phyloP scores from a whole-genome alignment of 2,113 vertebrate genomes.

The Melanerpes formicivorus region DNA sequence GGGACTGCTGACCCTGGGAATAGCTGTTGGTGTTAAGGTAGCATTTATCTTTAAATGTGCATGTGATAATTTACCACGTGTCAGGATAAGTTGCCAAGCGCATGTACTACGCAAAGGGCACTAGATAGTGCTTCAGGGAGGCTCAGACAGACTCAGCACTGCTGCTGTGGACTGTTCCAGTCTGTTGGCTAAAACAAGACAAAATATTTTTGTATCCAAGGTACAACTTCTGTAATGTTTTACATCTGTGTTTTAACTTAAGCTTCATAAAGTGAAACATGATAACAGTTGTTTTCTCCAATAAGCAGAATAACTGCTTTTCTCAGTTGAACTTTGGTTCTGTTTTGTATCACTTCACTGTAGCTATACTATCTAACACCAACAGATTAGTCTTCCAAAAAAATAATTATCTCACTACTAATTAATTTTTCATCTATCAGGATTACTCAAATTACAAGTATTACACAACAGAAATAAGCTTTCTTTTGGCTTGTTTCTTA shows the following conservation, averaged over 20 bases:
- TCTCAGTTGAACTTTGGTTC: background rate
- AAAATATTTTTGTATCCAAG: background rate
- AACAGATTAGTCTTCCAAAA: background rate
- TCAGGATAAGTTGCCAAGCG: background rate
- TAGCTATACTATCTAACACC: background rate
- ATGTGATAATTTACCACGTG: slow-evolving; percentile 21
- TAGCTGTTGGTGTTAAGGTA: background rate
- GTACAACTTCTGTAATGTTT: background rate
- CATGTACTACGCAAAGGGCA: slow-evolving; percentile 5
- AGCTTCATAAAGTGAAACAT: background rate
- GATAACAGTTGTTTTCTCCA: background rate
- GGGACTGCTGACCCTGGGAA: background rate
- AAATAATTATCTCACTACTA: background rate
- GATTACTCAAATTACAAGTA: background rate
- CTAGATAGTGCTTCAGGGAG: background rate
- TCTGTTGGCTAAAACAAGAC: background rate
- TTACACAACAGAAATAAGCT: background rate
- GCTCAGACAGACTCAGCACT: background rate
- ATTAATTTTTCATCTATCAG: background rate
- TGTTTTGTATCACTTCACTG: background rate
- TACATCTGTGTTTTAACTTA: background rate
- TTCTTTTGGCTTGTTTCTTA: background rate
- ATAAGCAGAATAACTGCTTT: background rate
- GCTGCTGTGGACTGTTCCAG: background rate
- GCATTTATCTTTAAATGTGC: slow-evolving; percentile 32